These are phyloP conservation scores for Tauraco hartlaubi DNA, from an alignment of 2,797 vertebrate species.

Conservation along the genomic window DNA sequence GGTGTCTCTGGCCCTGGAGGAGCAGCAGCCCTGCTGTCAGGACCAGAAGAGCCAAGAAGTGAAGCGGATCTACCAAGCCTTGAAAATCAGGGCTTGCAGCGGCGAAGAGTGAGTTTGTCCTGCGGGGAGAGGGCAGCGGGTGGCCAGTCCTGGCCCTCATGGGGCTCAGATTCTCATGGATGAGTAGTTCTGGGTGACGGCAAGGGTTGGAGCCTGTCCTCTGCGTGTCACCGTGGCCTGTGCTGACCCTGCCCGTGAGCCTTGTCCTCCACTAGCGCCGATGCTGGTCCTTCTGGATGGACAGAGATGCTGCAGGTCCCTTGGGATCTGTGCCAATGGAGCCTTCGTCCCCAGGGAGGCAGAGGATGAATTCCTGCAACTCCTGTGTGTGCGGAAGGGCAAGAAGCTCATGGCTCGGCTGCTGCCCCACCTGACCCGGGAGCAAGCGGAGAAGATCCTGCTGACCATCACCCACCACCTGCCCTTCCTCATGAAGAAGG, in stretches of 20 bases:
- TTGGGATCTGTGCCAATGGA: neutral
- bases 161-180: neutral
- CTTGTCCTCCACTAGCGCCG: neutral
- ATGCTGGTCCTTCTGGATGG: neutral
- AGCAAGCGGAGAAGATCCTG: slow-evolving; percentile 82
- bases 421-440: slow-evolving; percentile 85
- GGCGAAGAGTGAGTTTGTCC: slow-evolving; percentile 79
- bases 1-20: slow-evolving; percentile 59
- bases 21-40: slow-evolving; percentile 69
- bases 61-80: slow-evolving; percentile 83
- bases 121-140: accelerated
- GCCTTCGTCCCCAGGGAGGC: slow-evolving; percentile 79
- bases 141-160: accelerated
- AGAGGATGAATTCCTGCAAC: slow-evolving; percentile 88
- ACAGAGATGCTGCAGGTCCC: neutral
- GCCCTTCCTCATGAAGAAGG: slow-evolving; percentile 88
- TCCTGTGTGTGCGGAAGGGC: slow-evolving; percentile 90
- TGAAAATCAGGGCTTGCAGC: slow-evolving; percentile 80
- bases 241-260: neutral
- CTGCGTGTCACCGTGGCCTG: accelerated
- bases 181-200: neutral
- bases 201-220: neutral
- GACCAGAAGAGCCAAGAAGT: slow-evolving; percentile 82
- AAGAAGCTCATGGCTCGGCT: slow-evolving; percentile 88
- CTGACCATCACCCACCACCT: slow-evolving; percentile 84